Base-by-base conservation (phyloP, 2,888 invertebrate species). In the Nemotelus pantherinus region DNA sequence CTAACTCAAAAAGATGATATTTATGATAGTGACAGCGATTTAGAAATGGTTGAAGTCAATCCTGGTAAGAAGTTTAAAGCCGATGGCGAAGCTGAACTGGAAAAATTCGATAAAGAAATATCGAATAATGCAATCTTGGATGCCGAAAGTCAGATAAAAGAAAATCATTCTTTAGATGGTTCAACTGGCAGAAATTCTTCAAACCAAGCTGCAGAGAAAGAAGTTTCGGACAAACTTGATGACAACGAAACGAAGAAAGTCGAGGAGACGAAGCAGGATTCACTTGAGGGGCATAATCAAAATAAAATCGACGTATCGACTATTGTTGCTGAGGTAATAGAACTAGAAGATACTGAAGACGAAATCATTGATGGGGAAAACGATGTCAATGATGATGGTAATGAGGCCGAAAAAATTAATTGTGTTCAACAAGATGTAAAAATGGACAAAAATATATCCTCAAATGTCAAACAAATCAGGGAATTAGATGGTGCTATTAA, bases 101-200 rank as follows among this genome's bases (percentile, higher is more conserved):
- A 6, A 48, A 72, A 80, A 41, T 60, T 25, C 47, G 72, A 75
- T 79, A 7, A 68, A 78, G 9, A 82, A 82, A 79, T 79, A 85
- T 44, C 83, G 83, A 81, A 85, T 85, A n/a, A 85, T 25, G 25
- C 25, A 25, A 85, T 77, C 77, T 25, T 25, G 25, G 25, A 25
- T 85, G 68, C 85, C 85, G 3, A 44, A 84, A 53, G 81, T 80
- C 72, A 77, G 78, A 48, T 81, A 81, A 58, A 86, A 83, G 77
- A 83, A 83, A 3, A 79, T 81, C 47, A 9, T 50, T 5, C 50
- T 9, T 7, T 7, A 50, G 50, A 9, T 7, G 50, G 25, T 1
- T 7, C 50, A 50, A 50, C 50, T 5, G 50, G 50, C 6, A 7
- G 50, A 50, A 50, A 5, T 50, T 9, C 60, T 43, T 41, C 41